phyloP scores from a whole-genome alignment of 2,113 vertebrate species.

The Casuarius casuarius region DNA sequence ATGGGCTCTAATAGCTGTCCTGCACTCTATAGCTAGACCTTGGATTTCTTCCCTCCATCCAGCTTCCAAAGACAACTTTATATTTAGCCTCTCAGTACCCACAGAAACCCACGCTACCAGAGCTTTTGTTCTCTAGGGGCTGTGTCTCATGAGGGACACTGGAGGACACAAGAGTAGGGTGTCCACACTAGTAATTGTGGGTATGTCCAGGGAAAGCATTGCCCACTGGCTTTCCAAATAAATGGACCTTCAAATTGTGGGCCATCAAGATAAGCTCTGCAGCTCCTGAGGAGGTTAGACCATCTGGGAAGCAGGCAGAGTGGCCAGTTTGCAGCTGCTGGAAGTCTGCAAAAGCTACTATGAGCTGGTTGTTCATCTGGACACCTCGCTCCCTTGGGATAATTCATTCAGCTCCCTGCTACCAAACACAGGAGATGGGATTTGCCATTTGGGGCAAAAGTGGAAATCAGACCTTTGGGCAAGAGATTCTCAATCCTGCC shows the following conservation, averaged over 20 bases:
- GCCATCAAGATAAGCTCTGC: not conserved
- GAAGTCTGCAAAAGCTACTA: not conserved
- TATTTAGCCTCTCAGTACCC: not conserved
- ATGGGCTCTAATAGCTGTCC: no score
- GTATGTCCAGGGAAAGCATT: not conserved
- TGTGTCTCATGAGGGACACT: not conserved
- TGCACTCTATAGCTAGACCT: not conserved
- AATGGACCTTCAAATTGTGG: not conserved
- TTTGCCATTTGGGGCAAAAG: not conserved
- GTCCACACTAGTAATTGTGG: not conserved
- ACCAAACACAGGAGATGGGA: not conserved
- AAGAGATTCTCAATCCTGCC: not conserved
- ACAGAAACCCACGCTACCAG: not conserved
- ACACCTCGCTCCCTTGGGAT: not conserved
- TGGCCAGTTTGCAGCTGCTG: not conserved
- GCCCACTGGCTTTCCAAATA: not conserved
- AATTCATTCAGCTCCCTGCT: not conserved
- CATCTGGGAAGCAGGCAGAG: not conserved
- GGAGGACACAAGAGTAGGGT: no score
- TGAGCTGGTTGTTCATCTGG: not conserved
- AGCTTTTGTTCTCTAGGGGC: not conserved
- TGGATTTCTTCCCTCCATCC: not conserved
- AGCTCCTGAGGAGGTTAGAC: not conserved
- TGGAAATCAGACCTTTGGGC: not conserved
- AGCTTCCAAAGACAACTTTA: not conserved